phyloP scores from a whole-genome alignment of 1,140 invertebrate species.

The Zelostemma sp. region DNA sequence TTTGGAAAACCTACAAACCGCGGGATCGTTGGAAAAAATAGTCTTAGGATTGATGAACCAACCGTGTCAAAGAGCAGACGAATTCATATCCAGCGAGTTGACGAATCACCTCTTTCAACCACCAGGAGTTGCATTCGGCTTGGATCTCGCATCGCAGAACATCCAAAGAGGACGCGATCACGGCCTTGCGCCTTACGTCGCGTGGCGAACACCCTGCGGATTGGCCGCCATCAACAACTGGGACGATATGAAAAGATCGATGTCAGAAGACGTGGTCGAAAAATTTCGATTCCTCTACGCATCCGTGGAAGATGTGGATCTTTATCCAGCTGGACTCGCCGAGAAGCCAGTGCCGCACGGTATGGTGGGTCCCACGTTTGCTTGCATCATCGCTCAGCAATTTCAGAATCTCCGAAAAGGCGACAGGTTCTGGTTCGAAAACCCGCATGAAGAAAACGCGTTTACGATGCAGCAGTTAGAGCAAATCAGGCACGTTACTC shows the following conservation, averaged over 20 bases:
- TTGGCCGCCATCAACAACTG: slow-evolving; percentile 79
- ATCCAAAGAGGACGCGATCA: slow-evolving; percentile 92
- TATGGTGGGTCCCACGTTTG: slow-evolving; percentile 94
- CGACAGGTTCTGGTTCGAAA: slow-evolving; percentile 95
- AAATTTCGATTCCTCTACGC: slow-evolving; percentile 78
- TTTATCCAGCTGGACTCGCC: slow-evolving; percentile 90
- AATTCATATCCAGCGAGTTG: slow-evolving; percentile 85
- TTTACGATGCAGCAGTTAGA: slow-evolving; percentile 88
- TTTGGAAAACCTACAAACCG: slow-evolving; percentile 72
- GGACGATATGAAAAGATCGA: slow-evolving; percentile 80
- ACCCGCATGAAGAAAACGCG: slow-evolving; percentile 78
- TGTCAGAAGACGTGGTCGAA: slow-evolving; percentile 75
- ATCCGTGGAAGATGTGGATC: slow-evolving; percentile 87
- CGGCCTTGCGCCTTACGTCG: slow-evolving; percentile 85
- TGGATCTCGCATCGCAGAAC: slow-evolving; percentile 92
- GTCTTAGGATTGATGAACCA: slow-evolving; percentile 83
- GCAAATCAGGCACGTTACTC: slow-evolving; percentile 83
- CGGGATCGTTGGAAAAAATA: slow-evolving; percentile 84
- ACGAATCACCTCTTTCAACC: slow-evolving; percentile 92
- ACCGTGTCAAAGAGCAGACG: slow-evolving; percentile 82
- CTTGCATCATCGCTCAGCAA: slow-evolving; percentile 95
- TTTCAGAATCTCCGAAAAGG: slow-evolving; percentile 89
- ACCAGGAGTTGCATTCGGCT: slow-evolving; percentile 77
- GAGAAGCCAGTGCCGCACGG: slow-evolving; percentile 86
- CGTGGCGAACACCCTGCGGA: slow-evolving; percentile 86